These are phyloP conservation scores for Drosophila erecta DNA, from an alignment of 1,140 invertebrate species.

Conservation along the genomic window DNA sequence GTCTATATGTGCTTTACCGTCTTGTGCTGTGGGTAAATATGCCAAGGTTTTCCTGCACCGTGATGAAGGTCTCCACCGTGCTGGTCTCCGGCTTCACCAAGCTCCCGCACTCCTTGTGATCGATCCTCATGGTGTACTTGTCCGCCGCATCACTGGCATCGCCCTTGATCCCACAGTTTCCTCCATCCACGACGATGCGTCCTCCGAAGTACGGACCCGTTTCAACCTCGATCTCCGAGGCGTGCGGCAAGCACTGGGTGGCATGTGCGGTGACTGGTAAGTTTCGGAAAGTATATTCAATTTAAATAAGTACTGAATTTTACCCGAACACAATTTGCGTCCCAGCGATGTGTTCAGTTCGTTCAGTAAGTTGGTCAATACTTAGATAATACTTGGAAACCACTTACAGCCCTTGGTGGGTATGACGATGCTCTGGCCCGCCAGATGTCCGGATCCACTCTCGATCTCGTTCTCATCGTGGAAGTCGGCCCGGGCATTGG, in stretches of 20 bases:
- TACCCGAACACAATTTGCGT: no score
- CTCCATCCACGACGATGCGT: constrained; percentile 88
- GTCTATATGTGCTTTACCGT: constrained; percentile 82
- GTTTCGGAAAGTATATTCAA: background rate
- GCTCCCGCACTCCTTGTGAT: constrained; percentile 91
- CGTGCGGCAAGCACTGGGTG: constrained; percentile 90
- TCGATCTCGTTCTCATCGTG: constrained; percentile 76
- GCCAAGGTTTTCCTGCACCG: constrained; percentile 92
- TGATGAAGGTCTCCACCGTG: constrained; percentile 91
- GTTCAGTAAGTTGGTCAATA: no score
- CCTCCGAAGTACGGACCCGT: constrained; percentile 92
- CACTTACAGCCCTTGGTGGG: constrained; percentile 92
- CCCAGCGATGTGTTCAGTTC: no score
- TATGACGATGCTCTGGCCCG: constrained; percentile 87
- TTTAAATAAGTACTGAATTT: background rate
- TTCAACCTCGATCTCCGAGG: constrained; percentile 91
- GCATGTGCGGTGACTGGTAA: constrained; percentile 90
- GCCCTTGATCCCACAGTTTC: constrained; percentile 87
- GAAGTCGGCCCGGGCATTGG: constrained; percentile 67
- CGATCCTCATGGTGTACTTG: constrained; percentile 90
- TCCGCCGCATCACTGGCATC: constrained; percentile 88
- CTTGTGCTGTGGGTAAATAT: constrained; percentile 92
- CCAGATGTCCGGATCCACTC: constrained; percentile 57
- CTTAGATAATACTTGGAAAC: background rate
- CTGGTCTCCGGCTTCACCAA: constrained; percentile 88